Conservation (phyloP, 2,113 vertebrate species). For the Castor canadensis region DNA sequence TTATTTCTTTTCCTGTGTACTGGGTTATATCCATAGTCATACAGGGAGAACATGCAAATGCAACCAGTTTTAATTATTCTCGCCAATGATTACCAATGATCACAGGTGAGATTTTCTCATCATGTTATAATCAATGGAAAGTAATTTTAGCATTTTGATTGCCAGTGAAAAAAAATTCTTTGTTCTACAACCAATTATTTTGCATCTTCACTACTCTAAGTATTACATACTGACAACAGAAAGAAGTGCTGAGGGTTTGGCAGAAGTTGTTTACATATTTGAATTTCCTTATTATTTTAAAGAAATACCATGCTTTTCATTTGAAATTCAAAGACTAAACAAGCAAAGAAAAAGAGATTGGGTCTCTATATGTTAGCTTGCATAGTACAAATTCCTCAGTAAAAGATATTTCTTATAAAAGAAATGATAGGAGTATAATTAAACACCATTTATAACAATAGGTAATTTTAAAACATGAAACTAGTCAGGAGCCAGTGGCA, state of each 20-base stretch:
- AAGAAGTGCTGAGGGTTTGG: neutral
- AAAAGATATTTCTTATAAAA: neutral
- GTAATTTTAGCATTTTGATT: neutral
- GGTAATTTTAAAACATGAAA: neutral
- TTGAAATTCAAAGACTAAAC: neutral
- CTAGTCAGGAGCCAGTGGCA: too few relatives aligned
- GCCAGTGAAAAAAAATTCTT: neutral
- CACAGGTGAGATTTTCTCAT: neutral
- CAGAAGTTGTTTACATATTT: neutral
- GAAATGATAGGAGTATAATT: neutral
- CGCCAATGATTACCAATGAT: neutral
- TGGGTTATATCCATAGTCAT: neutral
- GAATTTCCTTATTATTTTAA: neutral
- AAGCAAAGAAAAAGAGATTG: neutral
- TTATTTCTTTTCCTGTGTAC: neutral
- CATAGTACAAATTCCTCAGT: neutral
- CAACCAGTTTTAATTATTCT: neutral
- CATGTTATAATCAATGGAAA: neutral
- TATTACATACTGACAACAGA: neutral
- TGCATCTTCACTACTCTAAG: neutral
- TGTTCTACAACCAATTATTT: neutral
- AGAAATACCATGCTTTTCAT: neutral
- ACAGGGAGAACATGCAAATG: neutral
- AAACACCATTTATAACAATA: neutral
- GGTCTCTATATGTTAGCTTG: neutral